Evolutionary conservation across 2,113 vertebrate species (phyloP), one percentile per base, ranked within the genome.

Genomic region (Oceanodroma tethys): DNA sequence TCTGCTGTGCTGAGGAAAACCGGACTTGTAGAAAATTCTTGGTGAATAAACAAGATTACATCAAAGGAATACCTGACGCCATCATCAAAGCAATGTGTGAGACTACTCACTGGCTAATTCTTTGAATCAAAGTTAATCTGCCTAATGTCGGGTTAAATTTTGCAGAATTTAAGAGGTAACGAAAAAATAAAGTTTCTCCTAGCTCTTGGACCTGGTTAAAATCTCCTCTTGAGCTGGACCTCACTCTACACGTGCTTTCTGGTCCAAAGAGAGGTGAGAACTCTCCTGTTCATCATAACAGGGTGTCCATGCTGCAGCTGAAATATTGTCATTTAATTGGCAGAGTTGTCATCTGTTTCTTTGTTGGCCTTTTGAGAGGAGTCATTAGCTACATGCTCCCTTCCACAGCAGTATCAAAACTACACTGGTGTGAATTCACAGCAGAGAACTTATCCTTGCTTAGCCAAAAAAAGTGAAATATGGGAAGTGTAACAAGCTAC

Each of bases 61-160:
- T 96, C 95, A 97, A 96, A 97, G 84, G 84, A 56, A 94, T 32
- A 25, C 76, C 87, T 89, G 84, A 94, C 36, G 26, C 93, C 68
- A 12, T 34, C 93, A 91, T 94, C 93, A 97, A 95, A 97, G 96
- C 87, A 7, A 11, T 1, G 40, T 6, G 59, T 16, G 75, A 78
- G 80, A 38, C 43, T 16, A 67, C 68, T 88, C 83, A 32, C 82
- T 29, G 87, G 90, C 90, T 47, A 25, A 82, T 43, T 2, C 87
- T 86, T 32, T 18, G 86, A 50, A 40, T 89, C 76, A 18, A 34
- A 62, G 72, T 62, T 86, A 11, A 73, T 72, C 66, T 75, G 66
- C 70, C 66, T 75, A 34, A 60, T 76, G 81, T 9, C 79, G 29
- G 29, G n/a, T 29, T 60, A 29, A 71, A 65, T 68, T 72, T 34